Conservation (phyloP, 1,140 invertebrate species). For the Pemphigus obesinymphae region DNA sequence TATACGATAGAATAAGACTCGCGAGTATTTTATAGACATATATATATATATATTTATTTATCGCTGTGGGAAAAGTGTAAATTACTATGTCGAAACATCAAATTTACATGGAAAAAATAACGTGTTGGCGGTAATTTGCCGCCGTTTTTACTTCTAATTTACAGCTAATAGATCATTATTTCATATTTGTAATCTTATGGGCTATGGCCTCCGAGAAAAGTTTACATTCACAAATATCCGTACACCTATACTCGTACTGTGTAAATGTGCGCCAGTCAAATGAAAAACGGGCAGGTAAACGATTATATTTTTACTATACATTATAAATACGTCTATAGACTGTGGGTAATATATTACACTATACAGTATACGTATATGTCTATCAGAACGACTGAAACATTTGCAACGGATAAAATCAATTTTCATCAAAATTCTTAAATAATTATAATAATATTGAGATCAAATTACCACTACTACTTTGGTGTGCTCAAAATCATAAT, state of each 20-base stretch:
- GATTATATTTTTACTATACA: not conserved
- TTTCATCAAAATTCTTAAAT: too few species aligned
- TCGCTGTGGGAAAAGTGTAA: not conserved
- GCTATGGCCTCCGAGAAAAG: not conserved
- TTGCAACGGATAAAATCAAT: too few species aligned
- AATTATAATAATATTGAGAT: too few species aligned
- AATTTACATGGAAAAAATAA: not conserved
- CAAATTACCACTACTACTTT: too few species aligned
- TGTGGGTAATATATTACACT: too few species aligned
- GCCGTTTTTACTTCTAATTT: not conserved
- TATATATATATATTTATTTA: too few species aligned
- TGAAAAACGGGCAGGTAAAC: not conserved
- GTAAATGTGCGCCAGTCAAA: not conserved
- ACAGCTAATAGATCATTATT: not conserved
- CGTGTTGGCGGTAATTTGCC: not conserved
- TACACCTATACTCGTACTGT: not conserved
- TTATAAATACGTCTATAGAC: too few species aligned
- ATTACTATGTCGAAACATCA: not conserved
- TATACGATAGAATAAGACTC: too few species aligned
- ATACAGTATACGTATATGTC: too few species aligned
- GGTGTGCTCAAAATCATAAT: too few species aligned
- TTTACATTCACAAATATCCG: not conserved
- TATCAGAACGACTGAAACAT: too few species aligned
- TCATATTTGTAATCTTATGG: not conserved
- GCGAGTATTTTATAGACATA: too few species aligned